Evolutionary conservation across 2,888 invertebrate genomes (phyloP), one percentile per base, ranked within the genome.

Genomic region (Troglohyphantes excavatus): DNA sequence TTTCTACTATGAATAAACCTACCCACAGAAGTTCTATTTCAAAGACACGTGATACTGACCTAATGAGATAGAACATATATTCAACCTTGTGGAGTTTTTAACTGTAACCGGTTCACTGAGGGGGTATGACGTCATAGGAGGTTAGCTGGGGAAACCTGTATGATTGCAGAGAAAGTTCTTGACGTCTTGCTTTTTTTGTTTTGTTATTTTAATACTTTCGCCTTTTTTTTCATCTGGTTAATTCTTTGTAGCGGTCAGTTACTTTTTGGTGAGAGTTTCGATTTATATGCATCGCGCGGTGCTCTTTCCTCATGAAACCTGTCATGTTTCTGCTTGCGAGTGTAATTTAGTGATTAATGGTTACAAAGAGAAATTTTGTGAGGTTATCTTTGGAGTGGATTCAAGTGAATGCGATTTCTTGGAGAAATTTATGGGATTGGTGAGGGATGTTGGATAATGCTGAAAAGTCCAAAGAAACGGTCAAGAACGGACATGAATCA

Each of bases 51-150:
- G 78, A 3, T 78, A 19, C 9, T 46, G 17, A 53, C 53, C 27
- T 21, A 72, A 23, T 43, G 72, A 46, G 43, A 70, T 39, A 72
- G 43, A 43, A 23, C 65, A 13, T n/a, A 33, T 39, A 43, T 65
- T 65, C 65, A 78, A 78, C 78, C 78, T 78, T 78, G 78, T 63
- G 63, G 78, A 23, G n/a, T 65, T 21, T 63, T 65, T 23, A 23
- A 23, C 65, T 19, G 63, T n/a, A 78, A 78, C 78, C 78, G 43
- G 78, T 78, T 63, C 26, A 61, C 59, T 2, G 29, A 19, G 5
- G 9, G 53, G 17, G 2, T 26, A 6, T 78, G 78, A 78, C 78
- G 78, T 78, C 33, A 13, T 13, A 26, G 19, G 63, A 33, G 65
- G 26, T 29, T 46, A 5, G 53, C 13, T 5, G 19, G 39, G 43